Evolutionary conservation across 2,113 vertebrate species (phyloP).

Genomic region (Melozone crissalis): DNA sequence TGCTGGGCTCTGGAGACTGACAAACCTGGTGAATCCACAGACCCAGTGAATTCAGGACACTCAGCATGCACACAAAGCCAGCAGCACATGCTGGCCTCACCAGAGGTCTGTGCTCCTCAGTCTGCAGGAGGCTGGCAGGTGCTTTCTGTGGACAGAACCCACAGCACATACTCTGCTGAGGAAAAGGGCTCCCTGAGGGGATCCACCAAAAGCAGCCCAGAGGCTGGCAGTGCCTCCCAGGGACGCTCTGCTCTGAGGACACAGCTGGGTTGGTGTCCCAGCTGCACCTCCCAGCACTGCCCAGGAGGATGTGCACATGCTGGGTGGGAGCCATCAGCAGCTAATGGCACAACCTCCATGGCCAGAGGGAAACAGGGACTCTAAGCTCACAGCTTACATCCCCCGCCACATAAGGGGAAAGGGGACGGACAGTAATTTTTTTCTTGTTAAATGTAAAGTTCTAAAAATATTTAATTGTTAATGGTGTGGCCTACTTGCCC

Average conservation of each 20-base stretch:
- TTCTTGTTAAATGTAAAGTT: not conserved
- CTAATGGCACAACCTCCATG: not conserved
- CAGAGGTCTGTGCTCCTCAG: not conserved
- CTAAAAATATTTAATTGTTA: not conserved
- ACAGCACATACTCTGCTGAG: not conserved
- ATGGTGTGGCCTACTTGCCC: not conserved
- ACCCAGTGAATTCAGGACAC: not conserved
- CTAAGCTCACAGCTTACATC: not conserved
- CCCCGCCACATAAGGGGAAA: not conserved
- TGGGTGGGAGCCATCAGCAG: not conserved
- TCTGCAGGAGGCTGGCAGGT: not conserved
- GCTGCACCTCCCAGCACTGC: rapidly evolving
- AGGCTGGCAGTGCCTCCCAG: not conserved
- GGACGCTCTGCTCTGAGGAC: not conserved
- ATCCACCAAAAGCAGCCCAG: not conserved
- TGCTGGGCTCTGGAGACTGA: not conserved
- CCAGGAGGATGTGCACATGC: rapidly evolving
- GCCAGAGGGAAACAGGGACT: not conserved
- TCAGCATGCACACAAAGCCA: not conserved
- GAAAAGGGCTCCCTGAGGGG: rapidly evolving
- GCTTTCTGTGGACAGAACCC: rapidly evolving
- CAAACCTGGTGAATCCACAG: not conserved
- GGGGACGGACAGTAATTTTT: not conserved
- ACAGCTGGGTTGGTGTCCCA: rapidly evolving
- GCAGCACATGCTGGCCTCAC: not conserved